Evolutionary conservation across 1,140 invertebrate genomes (phyloP).

Genomic region (Leptinotarsa undecemlineata): DNA sequence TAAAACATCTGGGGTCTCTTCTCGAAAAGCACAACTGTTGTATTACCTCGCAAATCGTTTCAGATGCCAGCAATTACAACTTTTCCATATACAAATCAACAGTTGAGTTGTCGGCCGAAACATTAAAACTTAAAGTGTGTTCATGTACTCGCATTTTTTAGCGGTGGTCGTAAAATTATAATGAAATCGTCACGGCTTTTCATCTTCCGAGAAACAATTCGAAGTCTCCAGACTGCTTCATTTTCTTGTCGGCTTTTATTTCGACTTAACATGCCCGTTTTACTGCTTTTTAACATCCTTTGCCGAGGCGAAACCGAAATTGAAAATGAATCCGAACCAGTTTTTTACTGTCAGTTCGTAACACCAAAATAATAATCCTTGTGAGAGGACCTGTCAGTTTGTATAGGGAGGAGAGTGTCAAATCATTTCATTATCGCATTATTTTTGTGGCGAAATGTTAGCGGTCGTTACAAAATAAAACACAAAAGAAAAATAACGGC

Average conservation of each 20-base stretch:
- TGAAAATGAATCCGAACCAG: constrained; percentile 5
- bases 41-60: too few species aligned
- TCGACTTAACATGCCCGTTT: not conserved
- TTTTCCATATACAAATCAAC: too few species aligned
- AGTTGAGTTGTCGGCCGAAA: too few species aligned
- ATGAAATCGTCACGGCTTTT: not conserved
- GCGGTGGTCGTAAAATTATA: not conserved
- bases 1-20: too few species aligned
- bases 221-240: constrained; percentile 2
- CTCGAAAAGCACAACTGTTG: too few species aligned
- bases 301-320: not conserved
- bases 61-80: too few species aligned
- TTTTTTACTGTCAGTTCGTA: not conserved
- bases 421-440: too few species aligned
- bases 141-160: not conserved
- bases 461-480: too few species aligned
- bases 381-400: too few species aligned
- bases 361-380: not conserved
- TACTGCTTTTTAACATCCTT: constrained; percentile 5
- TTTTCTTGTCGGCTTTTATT: not conserved
- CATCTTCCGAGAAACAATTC: not conserved
- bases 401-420: too few species aligned
- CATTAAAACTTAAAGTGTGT: not conserved
- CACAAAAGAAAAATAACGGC: too few species aligned
- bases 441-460: too few species aligned